Evolutionary conservation across 2,888 invertebrate genomes (phyloP), one percentile per base, ranked within the genome.

Genomic region (Cheilosia vernalis): DNA sequence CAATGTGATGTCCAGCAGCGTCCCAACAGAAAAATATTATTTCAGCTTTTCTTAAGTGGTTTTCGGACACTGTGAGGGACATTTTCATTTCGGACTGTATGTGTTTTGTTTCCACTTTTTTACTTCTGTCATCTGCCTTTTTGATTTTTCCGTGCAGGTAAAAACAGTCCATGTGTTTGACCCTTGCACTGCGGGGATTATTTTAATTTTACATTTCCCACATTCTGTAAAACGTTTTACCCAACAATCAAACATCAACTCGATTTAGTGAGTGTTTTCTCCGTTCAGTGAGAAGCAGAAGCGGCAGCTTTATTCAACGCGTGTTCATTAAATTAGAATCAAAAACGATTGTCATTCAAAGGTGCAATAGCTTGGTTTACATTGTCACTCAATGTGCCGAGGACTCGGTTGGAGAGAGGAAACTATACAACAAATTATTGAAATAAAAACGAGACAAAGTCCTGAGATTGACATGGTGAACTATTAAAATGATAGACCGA

Each of bases 41-140:
- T 81, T 89, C 51, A 89, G 89, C 89, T 94, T 94, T 37, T 88
- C 93, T 96, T 96, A 96, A 92, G 96, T 96, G 93, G 96, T 97
- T 92, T 97, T 97, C 92, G 87, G 87, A 87, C 82, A 85, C 88
- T 47, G 66, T 85, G 85, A 85, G 77, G 81, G 81, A 87, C 70
- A 83, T 87, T 88, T 87, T 85, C 83, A 80, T 84, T 87, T 81
- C 85, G 76, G 61, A 19, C 61, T 64, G 60, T 27, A 10, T 53
- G n/a, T n/a, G 13, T 47, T 64, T 77, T 40, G 21, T n/a, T 19
- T 55, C 80, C 73, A 73, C 74, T 53, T 49, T 33, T 78, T 66
- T 78, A 89, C 91, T 89, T 49, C 21, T 47, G 24, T 42, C 40
- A 51, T 19, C 40, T 40, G 15, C 13, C 53, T 73, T 80, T 55